Conservation (phyloP, 2,113 vertebrate genomes). For the Pteruthius melanotis region DNA sequence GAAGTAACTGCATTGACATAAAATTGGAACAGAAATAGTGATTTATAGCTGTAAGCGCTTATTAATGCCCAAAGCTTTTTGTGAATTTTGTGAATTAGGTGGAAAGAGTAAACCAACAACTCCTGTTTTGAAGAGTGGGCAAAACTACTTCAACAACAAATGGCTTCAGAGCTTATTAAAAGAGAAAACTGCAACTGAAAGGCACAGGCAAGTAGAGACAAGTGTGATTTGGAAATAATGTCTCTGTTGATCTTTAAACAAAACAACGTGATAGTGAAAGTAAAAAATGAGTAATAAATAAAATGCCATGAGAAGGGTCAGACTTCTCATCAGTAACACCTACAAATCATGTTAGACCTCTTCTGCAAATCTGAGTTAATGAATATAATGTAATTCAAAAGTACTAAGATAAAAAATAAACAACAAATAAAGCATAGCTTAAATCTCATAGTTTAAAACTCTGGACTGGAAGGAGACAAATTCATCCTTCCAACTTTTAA, state of each 20-base stretch:
- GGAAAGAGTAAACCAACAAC: not conserved
- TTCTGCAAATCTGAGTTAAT: not conserved
- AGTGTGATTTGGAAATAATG: not conserved
- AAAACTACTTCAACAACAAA: not conserved
- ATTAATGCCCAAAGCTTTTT: not conserved
- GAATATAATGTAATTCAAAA: not conserved
- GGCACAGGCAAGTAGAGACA: not conserved
- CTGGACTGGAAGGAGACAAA: not conserved
- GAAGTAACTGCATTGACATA: not conserved
- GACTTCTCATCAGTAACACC: not conserved
- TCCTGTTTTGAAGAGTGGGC: constrained; percentile 15
- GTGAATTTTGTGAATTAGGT: constrained; percentile 7
- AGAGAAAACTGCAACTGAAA: constrained; percentile 17
- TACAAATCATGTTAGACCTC: not conserved
- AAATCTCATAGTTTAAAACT: not conserved
- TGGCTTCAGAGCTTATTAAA: constrained; percentile 24
- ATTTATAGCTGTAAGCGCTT: not conserved
- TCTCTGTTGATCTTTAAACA: not conserved
- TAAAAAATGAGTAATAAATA: not conserved
- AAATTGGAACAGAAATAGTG: not conserved
- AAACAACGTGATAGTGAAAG: not conserved
- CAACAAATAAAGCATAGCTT: not conserved
- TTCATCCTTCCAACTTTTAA: not conserved
- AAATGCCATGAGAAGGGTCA: not conserved
- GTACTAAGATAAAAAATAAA: not conserved